phyloP scores from a whole-genome alignment of 2,888 invertebrate species.

The Ornithoptera alexandrae region DNA sequence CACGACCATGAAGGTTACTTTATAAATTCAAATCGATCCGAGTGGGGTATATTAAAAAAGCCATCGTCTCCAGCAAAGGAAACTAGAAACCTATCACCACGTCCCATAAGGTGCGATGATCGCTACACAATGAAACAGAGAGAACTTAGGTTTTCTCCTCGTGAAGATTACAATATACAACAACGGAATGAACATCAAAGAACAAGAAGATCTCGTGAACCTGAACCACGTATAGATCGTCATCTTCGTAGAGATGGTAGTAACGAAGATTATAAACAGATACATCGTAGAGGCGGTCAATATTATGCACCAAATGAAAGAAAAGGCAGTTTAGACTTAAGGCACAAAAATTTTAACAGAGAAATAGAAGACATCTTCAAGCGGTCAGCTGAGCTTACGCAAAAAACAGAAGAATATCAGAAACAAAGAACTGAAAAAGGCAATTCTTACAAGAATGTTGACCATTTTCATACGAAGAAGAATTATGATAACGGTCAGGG shows the following conservation, averaged over 20 bases:
- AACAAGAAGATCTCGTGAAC: constrained; percentile 4
- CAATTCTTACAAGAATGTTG: constrained; percentile 35
- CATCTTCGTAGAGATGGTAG: not conserved
- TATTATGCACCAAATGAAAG: constrained; percentile 38
- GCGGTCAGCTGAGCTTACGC: constrained; percentile 58
- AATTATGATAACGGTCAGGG: constrained; percentile 12
- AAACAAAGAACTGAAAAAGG: constrained; percentile 40
- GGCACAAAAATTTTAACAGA: constrained; percentile 46
- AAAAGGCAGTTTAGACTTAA: constrained; percentile 31
- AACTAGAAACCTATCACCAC: constrained; percentile 4
- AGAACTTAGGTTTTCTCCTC: constrained; percentile 35
- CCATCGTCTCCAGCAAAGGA: not conserved
- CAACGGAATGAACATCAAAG: constrained; percentile 15
- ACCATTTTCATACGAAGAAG: constrained; percentile 33
- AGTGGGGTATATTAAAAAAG: constrained; percentile 10
- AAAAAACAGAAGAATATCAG: constrained; percentile 56
- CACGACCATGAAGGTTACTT: constrained; percentile 15
- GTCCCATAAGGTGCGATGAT: constrained; percentile 25
- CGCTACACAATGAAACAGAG: constrained; percentile 31
- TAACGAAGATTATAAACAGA: not conserved
- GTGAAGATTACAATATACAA: constrained; percentile 16
- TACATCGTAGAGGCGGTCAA: constrained; percentile 28
- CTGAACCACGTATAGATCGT: constrained; percentile 13
- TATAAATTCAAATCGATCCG: not conserved
- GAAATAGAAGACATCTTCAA: constrained; percentile 65